phyloP scores from a whole-genome alignment of 2,113 vertebrate genomes.

The Cebus imitator region DNA sequence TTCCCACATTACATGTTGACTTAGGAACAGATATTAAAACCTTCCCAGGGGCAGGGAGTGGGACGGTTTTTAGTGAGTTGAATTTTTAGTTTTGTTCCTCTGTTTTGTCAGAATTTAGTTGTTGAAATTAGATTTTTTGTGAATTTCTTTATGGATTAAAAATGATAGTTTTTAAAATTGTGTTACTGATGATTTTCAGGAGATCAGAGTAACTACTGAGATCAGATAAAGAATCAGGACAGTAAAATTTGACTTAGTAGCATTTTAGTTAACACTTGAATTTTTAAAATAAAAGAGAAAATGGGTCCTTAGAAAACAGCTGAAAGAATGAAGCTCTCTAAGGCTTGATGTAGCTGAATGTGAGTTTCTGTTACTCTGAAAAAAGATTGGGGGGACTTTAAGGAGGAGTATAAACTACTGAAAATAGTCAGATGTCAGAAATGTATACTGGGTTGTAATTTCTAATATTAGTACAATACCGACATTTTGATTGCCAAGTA shows the following conservation, averaged over 20 bases:
- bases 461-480: constrained; percentile 55
- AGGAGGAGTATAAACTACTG: not conserved
- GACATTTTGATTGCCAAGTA: constrained; percentile 55
- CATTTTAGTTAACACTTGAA: constrained; percentile 6
- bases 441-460: constrained; percentile 27
- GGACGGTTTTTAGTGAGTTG: not conserved
- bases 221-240: constrained; percentile 1
- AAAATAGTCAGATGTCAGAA: constrained; percentile 3
- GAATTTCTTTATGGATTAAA: not conserved
- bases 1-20: not conserved
- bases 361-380: constrained; percentile 1
- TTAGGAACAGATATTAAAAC: not conserved
- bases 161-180: not conserved
- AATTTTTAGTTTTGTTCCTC: not conserved
- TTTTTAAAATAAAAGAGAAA: constrained; percentile 10
- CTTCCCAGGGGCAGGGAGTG: not conserved
- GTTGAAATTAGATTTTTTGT: constrained; percentile 34
- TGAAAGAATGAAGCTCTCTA: not conserved
- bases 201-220: not conserved
- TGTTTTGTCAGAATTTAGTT: constrained; percentile 38
- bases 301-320: not conserved
- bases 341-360: not conserved
- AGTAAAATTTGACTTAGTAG: not conserved
- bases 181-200: constrained; percentile 27
- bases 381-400: not conserved